Base-by-base conservation (phyloP, 2,113 vertebrate species). In the Thunnus maccoyii region DNA sequence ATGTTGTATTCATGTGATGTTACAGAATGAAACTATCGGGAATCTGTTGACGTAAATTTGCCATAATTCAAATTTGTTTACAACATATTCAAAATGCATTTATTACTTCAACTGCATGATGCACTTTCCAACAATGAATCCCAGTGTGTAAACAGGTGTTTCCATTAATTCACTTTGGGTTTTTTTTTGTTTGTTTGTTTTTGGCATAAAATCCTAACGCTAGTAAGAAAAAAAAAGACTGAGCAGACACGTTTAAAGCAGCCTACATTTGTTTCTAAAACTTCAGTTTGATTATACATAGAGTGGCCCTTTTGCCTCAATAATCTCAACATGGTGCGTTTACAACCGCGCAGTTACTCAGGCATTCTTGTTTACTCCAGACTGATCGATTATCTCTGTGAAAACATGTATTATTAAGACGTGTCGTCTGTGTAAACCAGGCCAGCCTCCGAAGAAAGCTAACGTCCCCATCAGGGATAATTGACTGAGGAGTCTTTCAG, bases 351-450 rank as follows among this genome's bases (percentile, higher is more conserved):
- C 69, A 82, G 73, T 82, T 80, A 86, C 92, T 92, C 83, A 87
- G 73, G 79, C 82, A 87, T 93, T 88, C 87, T 89, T 94, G 91
- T 91, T 93, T 91, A 94, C 93, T 90, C 57, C 86, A 92, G 88
- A 80, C 66, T 81, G 77, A 92, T 94, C 89, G 91, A 94, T 93
- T 88, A 81, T 81, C 87, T 88, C 65, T 66, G 87, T 79, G 76
- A 76, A 88, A 94, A 87, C 93, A 94, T 93, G 78, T 89, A 93
- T 94, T 94, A 94, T 94, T 94, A 88, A 94, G 83, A 90, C 64
- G 77, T 75, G 88, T 86, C 68, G 81, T 92, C 76, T 85, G 75
- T 80, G 88, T 81, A 91, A 92, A 93, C 87, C 87, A 65, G 63
- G 80, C 67, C 82, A 89, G 73, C 76, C 78, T 72, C 72, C 71